Base-by-base conservation (phyloP, 30 jellyfish, hydroid and myxozoan genomes). In the Mastigias papua region DNA sequence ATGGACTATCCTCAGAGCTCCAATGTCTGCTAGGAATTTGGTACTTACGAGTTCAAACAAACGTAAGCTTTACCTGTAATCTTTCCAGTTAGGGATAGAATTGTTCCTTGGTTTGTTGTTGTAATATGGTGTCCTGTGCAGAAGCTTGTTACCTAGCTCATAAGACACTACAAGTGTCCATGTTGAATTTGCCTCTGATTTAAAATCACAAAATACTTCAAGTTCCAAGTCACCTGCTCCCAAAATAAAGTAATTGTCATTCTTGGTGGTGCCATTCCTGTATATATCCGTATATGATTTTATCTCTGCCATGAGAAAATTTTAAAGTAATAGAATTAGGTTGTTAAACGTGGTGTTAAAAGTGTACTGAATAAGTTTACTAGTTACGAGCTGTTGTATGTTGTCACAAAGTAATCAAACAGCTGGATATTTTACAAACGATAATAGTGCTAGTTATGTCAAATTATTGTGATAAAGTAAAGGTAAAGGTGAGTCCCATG, bases 181-280 rank as follows among this genome's bases (percentile, higher is more conserved):
- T 58, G 29, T 11, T 11, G 70, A 58, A 58, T 58, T 58, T 11
- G 70, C 70, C 70, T 58, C 70, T 9, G 70, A 58, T 58, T 58
- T 8, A 58, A 58, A 58, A n/a, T 58, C 70, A 28, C 70, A 58
- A n/a, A 5, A 58, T 17, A 58, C 70, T 58, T 17, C 29, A 58
- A 58, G 21, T 17, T 4, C 3, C 29, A 8, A 4, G n/a, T n/a
- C n/a, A 11, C 29, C 29, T 4, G 26, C 29, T 17, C 26, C 26
- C 8, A 11, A 4, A 17, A 58, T 4, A n/a, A 5, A 4, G 21
- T 58, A 58, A 11, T 8, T 58, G 29, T 28, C 70, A n/a, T 58
- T 58, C 7, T 58, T 58, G 11, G 28, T 58, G 11, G 70, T 28
- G 29, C 70, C 70, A 58, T 28, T 58, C 21, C 21, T 58, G 70